These are phyloP conservation scores for Hirundo rustica DNA, from an alignment of 2,797 vertebrate species.

Conservation along the genomic window DNA sequence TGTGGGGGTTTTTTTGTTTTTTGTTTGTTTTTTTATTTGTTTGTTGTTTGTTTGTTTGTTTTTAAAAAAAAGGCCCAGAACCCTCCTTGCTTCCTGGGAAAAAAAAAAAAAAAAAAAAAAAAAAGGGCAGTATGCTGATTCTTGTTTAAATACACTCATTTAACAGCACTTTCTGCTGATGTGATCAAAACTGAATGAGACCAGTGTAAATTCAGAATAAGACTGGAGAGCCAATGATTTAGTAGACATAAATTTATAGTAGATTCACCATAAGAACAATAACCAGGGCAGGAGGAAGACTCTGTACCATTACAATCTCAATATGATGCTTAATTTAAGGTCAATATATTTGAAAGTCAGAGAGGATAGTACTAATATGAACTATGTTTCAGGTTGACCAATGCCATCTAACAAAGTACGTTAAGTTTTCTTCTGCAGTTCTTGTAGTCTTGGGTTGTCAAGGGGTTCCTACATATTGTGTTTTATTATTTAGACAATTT, in stretches of 20 bases:
- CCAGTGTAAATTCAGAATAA: background rate
- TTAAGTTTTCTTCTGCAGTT: background rate
- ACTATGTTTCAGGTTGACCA: background rate
- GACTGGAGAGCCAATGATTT: background rate
- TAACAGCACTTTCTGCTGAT: background rate
- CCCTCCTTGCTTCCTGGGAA: rapidly evolving
- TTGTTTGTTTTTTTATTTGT: too few species aligned
- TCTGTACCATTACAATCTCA: background rate
- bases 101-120: background rate
- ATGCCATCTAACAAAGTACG: background rate
- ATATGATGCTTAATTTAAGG: background rate
- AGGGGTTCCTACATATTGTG: background rate
- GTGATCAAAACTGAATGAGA: background rate
- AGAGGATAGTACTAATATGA: background rate
- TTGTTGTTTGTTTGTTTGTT: too few species aligned
- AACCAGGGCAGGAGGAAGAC: background rate
- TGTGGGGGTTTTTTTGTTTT: too few species aligned
- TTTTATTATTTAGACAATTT: background rate
- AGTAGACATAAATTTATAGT: background rate
- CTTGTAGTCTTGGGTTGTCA: background rate
- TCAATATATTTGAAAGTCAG: background rate
- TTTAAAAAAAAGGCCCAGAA: too few species aligned
- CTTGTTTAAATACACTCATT: background rate
- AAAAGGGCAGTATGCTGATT: background rate
- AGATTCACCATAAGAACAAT: background rate